These are phyloP conservation scores for Drosophila bipectinata DNA, from an alignment of 1,140 invertebrate species.

Conservation along the genomic window DNA sequence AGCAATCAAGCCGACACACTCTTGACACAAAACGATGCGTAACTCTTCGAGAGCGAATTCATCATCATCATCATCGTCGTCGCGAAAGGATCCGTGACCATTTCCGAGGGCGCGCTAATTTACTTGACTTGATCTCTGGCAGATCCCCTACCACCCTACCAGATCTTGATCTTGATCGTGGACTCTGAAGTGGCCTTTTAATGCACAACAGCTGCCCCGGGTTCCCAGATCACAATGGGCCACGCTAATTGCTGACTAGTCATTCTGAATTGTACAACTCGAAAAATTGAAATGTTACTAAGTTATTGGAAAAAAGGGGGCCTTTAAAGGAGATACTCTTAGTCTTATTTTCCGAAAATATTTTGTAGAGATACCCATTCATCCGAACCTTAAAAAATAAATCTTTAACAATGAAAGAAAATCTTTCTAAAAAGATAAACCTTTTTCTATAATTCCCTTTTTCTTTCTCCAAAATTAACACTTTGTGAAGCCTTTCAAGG, in stretches of 20 bases:
- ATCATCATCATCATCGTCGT: constrained; percentile 39
- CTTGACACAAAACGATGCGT: constrained; percentile 80
- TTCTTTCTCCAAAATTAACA: constrained; percentile 1
- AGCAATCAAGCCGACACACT: constrained; percentile 80
- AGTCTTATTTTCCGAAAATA: background rate
- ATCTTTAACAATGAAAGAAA: background rate
- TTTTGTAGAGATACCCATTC: background rate
- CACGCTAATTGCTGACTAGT: constrained; percentile 76
- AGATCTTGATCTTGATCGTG: constrained; percentile 40
- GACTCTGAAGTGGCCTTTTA: constrained; percentile 41
- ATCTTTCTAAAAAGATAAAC: background rate
- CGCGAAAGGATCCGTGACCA: constrained; percentile 66
- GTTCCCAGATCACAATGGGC: constrained; percentile 50
- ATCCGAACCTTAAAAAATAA: background rate
- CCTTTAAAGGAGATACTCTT: background rate
- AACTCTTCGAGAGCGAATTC: constrained; percentile 76
- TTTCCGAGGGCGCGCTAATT: constrained; percentile 69
- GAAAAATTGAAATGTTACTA: constrained; percentile 42
- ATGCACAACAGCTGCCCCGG: constrained; percentile 51
- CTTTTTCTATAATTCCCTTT: background rate
- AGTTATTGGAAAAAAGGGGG: background rate
- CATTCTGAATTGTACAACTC: constrained; percentile 47
- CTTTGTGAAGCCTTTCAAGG: constrained; percentile 6
- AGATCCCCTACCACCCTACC: background rate
- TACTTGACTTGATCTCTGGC: constrained; percentile 48